Conservation (phyloP, 1,140 invertebrate genomes). For the Drosophila pandora region DNA sequence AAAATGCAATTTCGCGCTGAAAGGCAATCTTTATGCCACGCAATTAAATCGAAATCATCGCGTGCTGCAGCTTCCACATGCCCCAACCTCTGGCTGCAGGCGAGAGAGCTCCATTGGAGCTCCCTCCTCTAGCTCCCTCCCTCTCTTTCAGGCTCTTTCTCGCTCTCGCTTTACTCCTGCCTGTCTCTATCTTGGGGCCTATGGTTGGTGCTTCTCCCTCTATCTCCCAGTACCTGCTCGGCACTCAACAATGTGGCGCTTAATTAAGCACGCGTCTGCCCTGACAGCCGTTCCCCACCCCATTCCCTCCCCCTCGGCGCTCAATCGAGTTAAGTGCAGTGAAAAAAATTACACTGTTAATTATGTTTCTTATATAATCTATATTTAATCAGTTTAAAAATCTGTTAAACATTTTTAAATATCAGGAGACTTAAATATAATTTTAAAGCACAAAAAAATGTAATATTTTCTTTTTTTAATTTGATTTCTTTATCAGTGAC, state of each 20-base stretch:
- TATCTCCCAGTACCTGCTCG: slow-evolving; percentile 17
- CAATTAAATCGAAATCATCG: slow-evolving; percentile 47
- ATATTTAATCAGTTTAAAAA: too few species aligned
- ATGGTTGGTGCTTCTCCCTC: slow-evolving; percentile 17
- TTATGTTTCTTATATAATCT: too few species aligned
- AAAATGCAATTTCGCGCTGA: slow-evolving; percentile 25
- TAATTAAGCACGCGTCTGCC: slow-evolving; percentile 74
- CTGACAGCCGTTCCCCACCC: slow-evolving; percentile 20
- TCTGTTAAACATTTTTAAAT: too few species aligned
- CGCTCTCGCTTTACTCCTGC: background rate
- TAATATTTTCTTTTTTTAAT: too few species aligned
- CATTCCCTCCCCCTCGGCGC: slow-evolving; percentile 5
- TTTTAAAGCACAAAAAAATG: too few species aligned
- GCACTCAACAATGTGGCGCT: slow-evolving; percentile 57
- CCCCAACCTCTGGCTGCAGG: slow-evolving; percentile 19
- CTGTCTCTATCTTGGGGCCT: slow-evolving; percentile 2
- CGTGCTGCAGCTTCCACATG: slow-evolving; percentile 28
- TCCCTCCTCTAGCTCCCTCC: slow-evolving; percentile 2
- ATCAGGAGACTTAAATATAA: too few species aligned
- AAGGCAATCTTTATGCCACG: slow-evolving; percentile 32
- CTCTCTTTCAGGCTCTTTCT: background rate
- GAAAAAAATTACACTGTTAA: slow-evolving; percentile 7
- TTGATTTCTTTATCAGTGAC: background rate
- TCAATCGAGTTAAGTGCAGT: slow-evolving; percentile 3
- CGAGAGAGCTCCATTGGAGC: slow-evolving; percentile 40